phyloP scores from a whole-genome alignment of 2,797 vertebrate species.

The Pangasius krempfi region DNA sequence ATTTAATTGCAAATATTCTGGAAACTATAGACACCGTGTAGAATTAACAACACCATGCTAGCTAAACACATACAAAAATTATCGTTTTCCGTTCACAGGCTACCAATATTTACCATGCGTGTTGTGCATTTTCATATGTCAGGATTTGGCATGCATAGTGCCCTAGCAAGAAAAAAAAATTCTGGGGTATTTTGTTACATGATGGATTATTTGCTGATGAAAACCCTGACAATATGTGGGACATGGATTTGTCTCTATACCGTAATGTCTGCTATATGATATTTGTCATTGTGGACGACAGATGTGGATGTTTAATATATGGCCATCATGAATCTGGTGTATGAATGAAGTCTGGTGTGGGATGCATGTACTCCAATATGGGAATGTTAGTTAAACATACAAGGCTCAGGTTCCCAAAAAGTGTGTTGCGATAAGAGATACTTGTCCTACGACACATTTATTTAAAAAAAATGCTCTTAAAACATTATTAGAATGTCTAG shows the following conservation, averaged over 20 bases:
- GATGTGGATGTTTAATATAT: not conserved
- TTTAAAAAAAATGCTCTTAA: too few relatives aligned
- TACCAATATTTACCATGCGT: not conserved
- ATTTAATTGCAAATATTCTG: not conserved
- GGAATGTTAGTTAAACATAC: not conserved
- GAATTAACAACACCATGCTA: not conserved
- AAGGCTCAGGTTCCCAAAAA: not conserved
- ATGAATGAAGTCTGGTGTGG: not conserved
- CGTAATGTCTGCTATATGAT: not conserved
- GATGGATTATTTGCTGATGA: not conserved
- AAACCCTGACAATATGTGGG: not conserved
- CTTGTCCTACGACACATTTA: too few relatives aligned
- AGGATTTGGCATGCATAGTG: not conserved
- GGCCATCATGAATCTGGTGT: not conserved
- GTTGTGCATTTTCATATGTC: not conserved
- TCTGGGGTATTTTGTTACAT: not conserved
- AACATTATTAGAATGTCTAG: too few relatives aligned
- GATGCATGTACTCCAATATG: not conserved
- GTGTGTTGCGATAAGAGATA: not conserved
- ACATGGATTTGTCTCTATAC: not conserved
- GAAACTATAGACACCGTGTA: not conserved
- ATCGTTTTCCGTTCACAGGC: too few relatives aligned
- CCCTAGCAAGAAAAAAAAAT: not conserved
- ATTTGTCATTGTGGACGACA: not conserved
- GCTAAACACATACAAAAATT: not conserved